phyloP scores from a whole-genome alignment of 2,888 invertebrate genomes.

The Meandrusa payeni region DNA sequence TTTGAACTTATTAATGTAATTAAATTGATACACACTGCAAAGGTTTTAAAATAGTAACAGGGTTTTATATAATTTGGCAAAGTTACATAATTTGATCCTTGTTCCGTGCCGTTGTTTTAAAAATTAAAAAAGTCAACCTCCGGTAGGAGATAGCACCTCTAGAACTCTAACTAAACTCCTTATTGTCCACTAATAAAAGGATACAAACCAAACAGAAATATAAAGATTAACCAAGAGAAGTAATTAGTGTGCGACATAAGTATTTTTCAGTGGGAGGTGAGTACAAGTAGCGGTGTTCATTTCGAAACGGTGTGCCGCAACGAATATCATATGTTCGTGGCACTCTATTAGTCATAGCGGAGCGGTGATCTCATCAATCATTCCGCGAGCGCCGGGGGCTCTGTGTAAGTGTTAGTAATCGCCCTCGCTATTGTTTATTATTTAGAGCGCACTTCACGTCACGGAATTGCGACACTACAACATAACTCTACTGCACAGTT shows the following conservation, averaged over 20 bases:
- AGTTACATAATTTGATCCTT: too few relatives aligned
- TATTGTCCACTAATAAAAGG: too few relatives aligned
- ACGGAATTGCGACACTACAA: slow-evolving; percentile 23
- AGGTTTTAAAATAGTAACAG: too few relatives aligned
- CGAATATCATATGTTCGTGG: slow-evolving; percentile 62
- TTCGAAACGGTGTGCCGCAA: slow-evolving; percentile 43
- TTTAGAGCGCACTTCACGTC: slow-evolving; percentile 29
- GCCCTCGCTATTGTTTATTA: slow-evolving; percentile 56
- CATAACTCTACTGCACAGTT: slow-evolving; percentile 3
- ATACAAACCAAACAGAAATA: too few relatives aligned
- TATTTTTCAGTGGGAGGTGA: slow-evolving; percentile 13
- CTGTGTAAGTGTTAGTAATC: slow-evolving; percentile 72
- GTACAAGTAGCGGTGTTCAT: slow-evolving; percentile 28
- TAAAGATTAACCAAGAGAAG: too few relatives aligned
- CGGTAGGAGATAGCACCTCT: too few relatives aligned
- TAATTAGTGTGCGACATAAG: slow-evolving; percentile 1
- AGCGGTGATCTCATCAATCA: slow-evolving; percentile 64
- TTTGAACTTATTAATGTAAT: too few relatives aligned
- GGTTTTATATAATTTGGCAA: too few relatives aligned
- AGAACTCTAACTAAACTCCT: too few relatives aligned
- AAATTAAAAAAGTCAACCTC: too few relatives aligned
- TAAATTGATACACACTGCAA: too few relatives aligned
- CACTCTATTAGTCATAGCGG: slow-evolving; percentile 69
- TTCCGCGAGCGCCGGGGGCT: slow-evolving; percentile 37
- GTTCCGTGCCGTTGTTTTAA: too few relatives aligned